Base-by-base conservation (phyloP, 2,113 vertebrate genomes). In the Pachypanchax playfairii region DNA sequence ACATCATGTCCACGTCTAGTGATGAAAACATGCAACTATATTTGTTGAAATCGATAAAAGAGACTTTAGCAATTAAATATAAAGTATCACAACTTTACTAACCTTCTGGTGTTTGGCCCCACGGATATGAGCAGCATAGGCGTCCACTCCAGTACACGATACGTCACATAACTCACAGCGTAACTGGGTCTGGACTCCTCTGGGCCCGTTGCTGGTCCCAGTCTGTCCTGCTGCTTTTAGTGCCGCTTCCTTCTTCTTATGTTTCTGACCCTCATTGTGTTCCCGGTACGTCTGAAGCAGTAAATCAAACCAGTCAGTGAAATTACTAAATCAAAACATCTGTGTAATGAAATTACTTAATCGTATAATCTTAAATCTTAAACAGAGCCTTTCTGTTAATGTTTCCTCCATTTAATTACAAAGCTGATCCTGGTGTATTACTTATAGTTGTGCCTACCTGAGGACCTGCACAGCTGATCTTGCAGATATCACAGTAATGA, bases 401-500 rank as follows among this genome's bases (percentile, higher is more conserved):
- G 28, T 21, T 1, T 26, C 17, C 6, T n/a, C 2, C 18, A 44
- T 26, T 22, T 43, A n/a, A n/a, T n/a, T n/a, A n/a, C n/a, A n/a
- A n/a, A n/a, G n/a, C n/a, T 5, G 5, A 15, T 22, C 10, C 10
- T 15, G 18, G 31, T 0, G 3, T 11, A 3, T 36, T n/a, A 8
- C 20, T 29, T 21, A 2, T 42, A 2, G 18, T 2, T 26, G 36
- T 0, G 42, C 82, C 67, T 77, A 96, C 94, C 94, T 94, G 94
- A 5, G 91, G 89, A 3, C 94, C 94, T 2, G 93, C 92, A 49
- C 94, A 95, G 90, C 93, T 94, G 81, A 94, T 93, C 83, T 92
- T 94, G 82, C 94, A 95, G 76, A 95, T 86, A 53, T 94, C 93
- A 41, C 94, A 95, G 87, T 95, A 95, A 80, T 93, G 93, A 12